Evolutionary conservation across 1,140 invertebrate species (phyloP).

Genomic region (Ladona fulva): DNA sequence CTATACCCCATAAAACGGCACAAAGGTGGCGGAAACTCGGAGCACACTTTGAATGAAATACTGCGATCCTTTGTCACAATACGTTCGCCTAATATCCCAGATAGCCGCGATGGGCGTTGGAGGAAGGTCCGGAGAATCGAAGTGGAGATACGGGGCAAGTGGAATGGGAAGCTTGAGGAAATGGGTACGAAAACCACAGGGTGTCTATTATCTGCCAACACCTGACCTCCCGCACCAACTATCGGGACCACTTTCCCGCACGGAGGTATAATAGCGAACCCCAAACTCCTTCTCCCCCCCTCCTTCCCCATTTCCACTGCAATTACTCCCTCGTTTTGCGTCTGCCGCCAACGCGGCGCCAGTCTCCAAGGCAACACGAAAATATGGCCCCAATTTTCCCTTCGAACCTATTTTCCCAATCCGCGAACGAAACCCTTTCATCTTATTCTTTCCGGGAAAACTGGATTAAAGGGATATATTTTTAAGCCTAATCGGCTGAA

Average conservation of each 20-base stretch:
- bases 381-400: not conserved
- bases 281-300: not conserved
- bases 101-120: not conserved
- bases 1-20: too few relatives aligned
- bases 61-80: too few relatives aligned
- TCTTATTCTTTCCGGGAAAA: not conserved
- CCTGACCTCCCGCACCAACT: not conserved
- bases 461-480: too few relatives aligned
- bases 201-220: constrained; percentile 4
- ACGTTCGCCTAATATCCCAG: too few relatives aligned
- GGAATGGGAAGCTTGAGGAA: not conserved
- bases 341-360: not conserved
- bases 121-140: not conserved
- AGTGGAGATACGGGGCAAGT: not conserved
- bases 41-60: too few relatives aligned
- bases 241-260: not conserved
- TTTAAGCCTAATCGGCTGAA: too few relatives aligned
- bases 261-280: not conserved
- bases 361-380: not conserved
- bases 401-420: not conserved
- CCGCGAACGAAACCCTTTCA: not conserved
- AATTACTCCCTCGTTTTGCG: constrained; percentile 8
- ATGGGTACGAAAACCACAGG: not conserved
- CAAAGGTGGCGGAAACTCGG: too few relatives aligned
- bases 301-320: not conserved